Base-by-base conservation (phyloP, 2,888 invertebrate genomes). In the Coecobrya sp. region DNA sequence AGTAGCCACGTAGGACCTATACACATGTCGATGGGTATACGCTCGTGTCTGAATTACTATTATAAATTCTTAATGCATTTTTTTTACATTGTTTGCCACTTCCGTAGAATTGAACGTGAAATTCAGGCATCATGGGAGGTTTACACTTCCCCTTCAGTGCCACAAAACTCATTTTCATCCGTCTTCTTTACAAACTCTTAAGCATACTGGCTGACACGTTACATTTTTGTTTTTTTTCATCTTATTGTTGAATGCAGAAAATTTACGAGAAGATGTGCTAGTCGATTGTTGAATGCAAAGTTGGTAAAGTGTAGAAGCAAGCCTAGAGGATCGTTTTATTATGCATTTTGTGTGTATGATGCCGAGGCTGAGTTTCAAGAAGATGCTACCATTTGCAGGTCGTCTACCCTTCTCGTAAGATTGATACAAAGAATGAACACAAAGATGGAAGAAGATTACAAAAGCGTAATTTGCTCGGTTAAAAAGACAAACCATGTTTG, bases 381-480 rank as follows among this genome's bases (percentile, higher is more conserved):
- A 70, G 36, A 36, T 86, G 81, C 13, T 87, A 79, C 76, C 49
- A 79, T 89, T 89, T 82, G 52, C 62, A 89, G 89, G 89, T 89
- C 89, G 89, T 89, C 89, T 89, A 89, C 89, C 89, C 49, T 89
- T 49, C 11, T 36, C 68, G 45, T 49, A 42, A 49, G 59, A 87
- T 65, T 81, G 11, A 3, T 55, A 19, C 25, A 82, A 87, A 81
- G 82, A 49, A 65, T 27, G 42, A 81, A 52, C 22, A 65, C 65
- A 52, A 81, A 82, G 68, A 81, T 82, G 82, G 79, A 76, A 25
- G 62, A 87, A 87, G 79, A 87, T 79, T 22, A 68, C 11, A 22
- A 25, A 52, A 42, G 62, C n/a, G 45, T 79, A 87, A 79, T 87
- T 87, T 87, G 62, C 87, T 76, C 36, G 59, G 42, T 55, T 55